Evolutionary conservation across 30 jellyfish, hydroid and myxozoan species (phyloP), one percentile per base, ranked within the genome.

Genomic region (Turritopsis rubra): DNA sequence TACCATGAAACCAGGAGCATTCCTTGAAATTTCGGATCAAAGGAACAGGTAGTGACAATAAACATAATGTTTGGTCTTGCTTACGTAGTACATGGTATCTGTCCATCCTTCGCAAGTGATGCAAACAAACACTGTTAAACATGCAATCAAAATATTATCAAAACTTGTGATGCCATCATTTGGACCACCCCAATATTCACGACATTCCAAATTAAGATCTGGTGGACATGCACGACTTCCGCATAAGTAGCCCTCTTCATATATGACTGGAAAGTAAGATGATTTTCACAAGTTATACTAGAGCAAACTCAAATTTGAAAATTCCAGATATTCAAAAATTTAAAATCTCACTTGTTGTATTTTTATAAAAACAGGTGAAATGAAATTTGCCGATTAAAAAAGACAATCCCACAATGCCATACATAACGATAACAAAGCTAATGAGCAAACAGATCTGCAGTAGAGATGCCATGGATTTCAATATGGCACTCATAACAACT

Each of bases 51-150:
- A n/a, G n/a, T n/a, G n/a, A n/a, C n/a, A n/a, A n/a, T n/a, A n/a
- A n/a, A n/a, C n/a, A n/a, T n/a, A n/a, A n/a, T n/a, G n/a, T n/a
- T n/a, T n/a, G n/a, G n/a, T n/a, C n/a, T n/a, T 29, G 18, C 72
- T 41, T 28, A 82, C 88, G 95, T 89, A 83, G 72, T 90, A 90
- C 97, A 90, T 90, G 17, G 95, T 90, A 52, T 66, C 84, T 1
- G 97, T 90, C 97, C 97, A 90, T 1, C 97, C 97, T 85, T 90
- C 97, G 68, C 97, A 85, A 7, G 97, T 90, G 30, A 90, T 90
- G 70, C 97, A 90, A 13, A 87, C 83, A 52, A 90, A 90, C 27
- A 90, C 97, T 0, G 97, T 90, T 66, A 90, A 72, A 88, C 88
- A 85, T 25, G 91, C 91, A 13, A 85, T 86, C 79, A 90, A 82